Evolutionary conservation across 2,888 invertebrate species (phyloP).

Genomic region (Polyommatus iphigenia): DNA sequence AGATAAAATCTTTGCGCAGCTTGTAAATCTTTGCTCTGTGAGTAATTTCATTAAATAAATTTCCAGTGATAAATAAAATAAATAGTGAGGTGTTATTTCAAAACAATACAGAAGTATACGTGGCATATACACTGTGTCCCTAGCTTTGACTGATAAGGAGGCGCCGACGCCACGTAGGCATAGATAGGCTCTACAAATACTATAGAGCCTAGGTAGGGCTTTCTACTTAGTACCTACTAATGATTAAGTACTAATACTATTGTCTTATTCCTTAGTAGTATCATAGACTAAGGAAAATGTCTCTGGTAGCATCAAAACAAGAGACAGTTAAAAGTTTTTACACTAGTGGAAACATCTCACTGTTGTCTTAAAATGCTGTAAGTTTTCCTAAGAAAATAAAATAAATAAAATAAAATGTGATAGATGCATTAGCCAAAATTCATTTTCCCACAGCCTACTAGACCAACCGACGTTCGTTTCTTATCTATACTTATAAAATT

Average conservation of each 20-base stretch:
- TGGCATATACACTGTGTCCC: constrained; percentile 47
- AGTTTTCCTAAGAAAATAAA: too few species aligned
- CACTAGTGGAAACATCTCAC: too few species aligned
- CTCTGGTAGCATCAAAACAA: too few species aligned
- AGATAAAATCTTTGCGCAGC: constrained; percentile 1
- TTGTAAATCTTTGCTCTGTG: constrained; percentile 4
- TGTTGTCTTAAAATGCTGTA: too few species aligned
- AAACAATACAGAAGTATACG: constrained; percentile 44
- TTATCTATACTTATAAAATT: too few species aligned
- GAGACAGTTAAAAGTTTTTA: too few species aligned
- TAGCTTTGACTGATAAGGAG: constrained; percentile 71
- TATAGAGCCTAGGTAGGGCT: not conserved
- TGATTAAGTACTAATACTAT: not conserved
- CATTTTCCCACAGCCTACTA: not conserved
- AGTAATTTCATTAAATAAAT: constrained; percentile 26
- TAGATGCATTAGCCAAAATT: not conserved
- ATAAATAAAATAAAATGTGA: too few species aligned
- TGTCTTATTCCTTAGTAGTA: not conserved
- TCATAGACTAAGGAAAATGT: too few species aligned
- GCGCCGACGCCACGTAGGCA: not conserved
- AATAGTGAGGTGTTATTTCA: constrained; percentile 36
- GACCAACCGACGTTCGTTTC: not conserved
- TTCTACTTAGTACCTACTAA: not conserved
- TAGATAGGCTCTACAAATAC: constrained; percentile 4
- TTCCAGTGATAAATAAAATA: constrained; percentile 28